Evolutionary conservation across 1,140 invertebrate species (phyloP).

Genomic region (Pseudomyrmex cubaensis): DNA sequence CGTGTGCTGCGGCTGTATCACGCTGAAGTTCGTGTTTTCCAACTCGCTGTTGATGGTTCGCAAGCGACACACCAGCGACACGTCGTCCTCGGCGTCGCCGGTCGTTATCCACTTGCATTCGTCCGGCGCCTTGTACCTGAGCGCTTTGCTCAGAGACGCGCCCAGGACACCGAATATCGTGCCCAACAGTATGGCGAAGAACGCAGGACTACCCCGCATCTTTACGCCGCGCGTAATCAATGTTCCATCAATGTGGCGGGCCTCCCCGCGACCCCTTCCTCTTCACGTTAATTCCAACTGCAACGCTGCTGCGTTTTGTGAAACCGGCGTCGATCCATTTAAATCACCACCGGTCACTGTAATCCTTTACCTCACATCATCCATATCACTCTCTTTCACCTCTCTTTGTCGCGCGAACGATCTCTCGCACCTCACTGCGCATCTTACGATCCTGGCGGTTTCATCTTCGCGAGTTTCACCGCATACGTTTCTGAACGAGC

Average conservation of each 20-base stretch:
- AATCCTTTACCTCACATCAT: constrained; percentile 56
- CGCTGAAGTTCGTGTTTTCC: constrained; percentile 95
- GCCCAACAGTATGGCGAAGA: constrained; percentile 87
- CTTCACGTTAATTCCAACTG: constrained; percentile 16
- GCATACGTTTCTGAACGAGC: background rate
- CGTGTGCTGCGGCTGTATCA: constrained; percentile 94
- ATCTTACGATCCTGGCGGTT: constrained; percentile 60
- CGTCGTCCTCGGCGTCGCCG: constrained; percentile 88
- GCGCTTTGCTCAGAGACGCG: constrained; percentile 89
- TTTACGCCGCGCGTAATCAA: constrained; percentile 58
- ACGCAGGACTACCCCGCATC: constrained; percentile 84
- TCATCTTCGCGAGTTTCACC: constrained; percentile 52
- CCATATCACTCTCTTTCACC: constrained; percentile 47
- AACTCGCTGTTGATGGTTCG: constrained; percentile 95
- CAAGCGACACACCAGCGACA: constrained; percentile 92
- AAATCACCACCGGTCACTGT: constrained; percentile 36
- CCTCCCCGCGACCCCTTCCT: constrained; percentile 37
- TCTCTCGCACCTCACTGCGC: constrained; percentile 47
- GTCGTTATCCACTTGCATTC: constrained; percentile 93
- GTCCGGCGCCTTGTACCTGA: constrained; percentile 92
- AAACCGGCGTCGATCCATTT: constrained; percentile 70
- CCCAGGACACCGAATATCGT: constrained; percentile 89
- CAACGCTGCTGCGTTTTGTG: constrained; percentile 62
- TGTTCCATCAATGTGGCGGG: constrained; percentile 64
- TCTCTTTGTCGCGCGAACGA: constrained; percentile 37